phyloP scores from a whole-genome alignment of 2,113 vertebrate species.

The Thomomys bottae region DNA sequence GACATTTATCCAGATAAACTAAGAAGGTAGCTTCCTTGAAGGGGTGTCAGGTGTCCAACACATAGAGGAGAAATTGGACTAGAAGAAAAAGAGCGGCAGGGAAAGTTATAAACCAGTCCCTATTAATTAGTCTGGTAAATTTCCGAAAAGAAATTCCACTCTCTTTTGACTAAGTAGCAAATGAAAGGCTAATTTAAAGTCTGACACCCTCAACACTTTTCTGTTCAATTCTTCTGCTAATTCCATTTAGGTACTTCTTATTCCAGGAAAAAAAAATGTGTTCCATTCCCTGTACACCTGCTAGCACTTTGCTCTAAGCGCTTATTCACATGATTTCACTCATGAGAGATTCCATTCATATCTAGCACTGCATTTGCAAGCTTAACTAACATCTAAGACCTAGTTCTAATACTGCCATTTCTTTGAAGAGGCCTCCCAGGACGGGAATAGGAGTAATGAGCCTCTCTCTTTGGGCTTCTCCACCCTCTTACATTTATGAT shows the following conservation, averaged over 20 bases:
- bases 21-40: constrained; percentile 46
- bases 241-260: neutral
- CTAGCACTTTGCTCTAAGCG: constrained; percentile 11
- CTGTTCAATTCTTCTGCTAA: neutral
- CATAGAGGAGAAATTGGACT: neutral
- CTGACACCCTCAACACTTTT: constrained; percentile 26
- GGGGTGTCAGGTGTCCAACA: constrained; percentile 38
- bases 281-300: neutral
- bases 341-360: neutral
- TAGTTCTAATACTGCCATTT: neutral
- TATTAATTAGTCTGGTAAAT: constrained; percentile 42
- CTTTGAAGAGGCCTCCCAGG: neutral
- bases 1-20: constrained; percentile 27
- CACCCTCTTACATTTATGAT: neutral
- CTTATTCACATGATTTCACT: neutral
- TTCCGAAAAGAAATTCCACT: constrained; percentile 44
- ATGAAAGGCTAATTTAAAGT: constrained; percentile 6
- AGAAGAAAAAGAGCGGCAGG: neutral
- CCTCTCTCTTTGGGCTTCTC: neutral
- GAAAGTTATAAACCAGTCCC: constrained; percentile 50
- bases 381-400: neutral
- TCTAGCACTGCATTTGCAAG: neutral
- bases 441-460: too few relatives aligned
- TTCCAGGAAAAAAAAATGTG: neutral
- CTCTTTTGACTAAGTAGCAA: constrained; percentile 25